Evolutionary conservation across 2,113 vertebrate species (phyloP).

Genomic region (Seriola dumerili): DNA sequence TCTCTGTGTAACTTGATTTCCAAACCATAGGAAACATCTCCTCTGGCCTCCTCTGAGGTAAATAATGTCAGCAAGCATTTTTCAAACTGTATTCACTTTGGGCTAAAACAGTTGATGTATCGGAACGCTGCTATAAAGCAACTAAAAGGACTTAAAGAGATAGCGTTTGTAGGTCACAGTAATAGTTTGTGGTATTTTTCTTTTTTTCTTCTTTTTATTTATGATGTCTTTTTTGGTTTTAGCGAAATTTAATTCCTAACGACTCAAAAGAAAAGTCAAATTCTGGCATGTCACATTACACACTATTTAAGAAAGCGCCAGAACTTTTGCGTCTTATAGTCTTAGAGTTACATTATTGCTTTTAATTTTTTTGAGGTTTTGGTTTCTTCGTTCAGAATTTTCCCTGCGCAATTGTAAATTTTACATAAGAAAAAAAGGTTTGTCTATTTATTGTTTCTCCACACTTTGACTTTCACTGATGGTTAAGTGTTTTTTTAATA

Average conservation of each 20-base stretch:
- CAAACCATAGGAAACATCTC: background rate
- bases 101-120: conserved; percentile 7
- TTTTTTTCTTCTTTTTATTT: background rate
- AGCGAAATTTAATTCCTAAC: background rate
- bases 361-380: background rate
- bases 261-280: background rate
- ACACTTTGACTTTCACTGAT: background rate
- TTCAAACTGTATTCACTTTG: conserved; percentile 11
- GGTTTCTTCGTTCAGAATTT: background rate
- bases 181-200: background rate
- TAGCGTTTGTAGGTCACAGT: background rate
- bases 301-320: background rate
- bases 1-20: conserved; percentile 16
- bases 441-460: background rate
- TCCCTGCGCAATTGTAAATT: background rate
- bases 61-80: conserved; percentile 18
- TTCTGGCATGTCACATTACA: background rate
- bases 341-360: background rate
- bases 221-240: background rate
- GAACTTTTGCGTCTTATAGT: background rate
- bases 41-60: background rate
- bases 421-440: background rate
- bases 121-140: background rate
- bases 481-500: background rate
- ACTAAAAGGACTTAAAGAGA: conserved; percentile 47